Base-by-base conservation (phyloP, 2,113 vertebrate genomes). In the Anarrhichthys ocellatus region DNA sequence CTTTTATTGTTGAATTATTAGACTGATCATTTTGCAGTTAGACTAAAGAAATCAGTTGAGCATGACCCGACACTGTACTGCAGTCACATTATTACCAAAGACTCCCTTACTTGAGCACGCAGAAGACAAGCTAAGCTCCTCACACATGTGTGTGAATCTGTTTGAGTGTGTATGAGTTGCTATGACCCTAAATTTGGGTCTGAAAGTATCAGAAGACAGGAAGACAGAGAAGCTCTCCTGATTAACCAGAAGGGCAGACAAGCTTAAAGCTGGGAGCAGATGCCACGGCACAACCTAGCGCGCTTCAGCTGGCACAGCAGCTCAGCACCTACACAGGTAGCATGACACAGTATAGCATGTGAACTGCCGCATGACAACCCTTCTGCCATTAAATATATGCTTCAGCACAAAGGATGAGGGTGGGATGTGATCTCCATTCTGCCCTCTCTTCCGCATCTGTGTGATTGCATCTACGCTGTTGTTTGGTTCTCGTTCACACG, bases 181-280 rank as follows among this genome's bases (percentile, higher is more conserved):
- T 70, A 6, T 65, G 42, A 75, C 42, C 29, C 38, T 54, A 14
- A 71, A 79, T 52, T 46, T 76, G 52, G 6, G 29, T 76, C 83
- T 56, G 59, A 64, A 73, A 86, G 73, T 68, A 69, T 82, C 50
- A 3, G 32, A 67, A 50, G 70, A 72, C 32, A 76, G 73, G 42
- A 58, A 64, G 63, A 67, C 29, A 59, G 66, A 67, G 46, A 48
- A 69, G 29, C 17, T 64, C 73, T 81, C 56, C 77, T 80, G 76
- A 88, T 90, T 80, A 84, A 77, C 70, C 67, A 73, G 50, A 46
- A 50, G 80, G 80, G 78, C 74, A 88, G 82, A 70, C 56, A 20
- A 34, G 83, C 85, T 85, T 46, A 69, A 46, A 81, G 81, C 84
- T 62, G 70, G 78, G 80, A 82, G 88, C 84, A 84, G 84, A 90